Evolutionary conservation across 2,888 invertebrate genomes (phyloP), one percentile per base, ranked within the genome.

Genomic region (Drosophila crucigera): DNA sequence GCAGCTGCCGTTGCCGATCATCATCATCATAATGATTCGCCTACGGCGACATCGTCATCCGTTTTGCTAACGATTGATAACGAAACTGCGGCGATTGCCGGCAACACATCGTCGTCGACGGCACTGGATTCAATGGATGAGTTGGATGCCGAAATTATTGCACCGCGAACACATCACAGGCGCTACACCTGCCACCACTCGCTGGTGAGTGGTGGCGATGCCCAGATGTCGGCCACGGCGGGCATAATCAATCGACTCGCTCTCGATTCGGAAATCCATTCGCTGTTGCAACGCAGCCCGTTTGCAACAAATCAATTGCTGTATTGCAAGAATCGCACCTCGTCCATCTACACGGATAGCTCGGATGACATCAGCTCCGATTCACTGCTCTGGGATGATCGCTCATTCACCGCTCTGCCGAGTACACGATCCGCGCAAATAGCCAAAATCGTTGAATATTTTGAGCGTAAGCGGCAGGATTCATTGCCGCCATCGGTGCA

Each of bases 321-420:
- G 49, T 94, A 94, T 69, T 94, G 95, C 67, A 95, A 95, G 89
- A 95, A 96, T 92, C 95, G 96, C 74, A 96, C 97, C 47, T 96
- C 96, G 64, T 97, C 97, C 80, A 97, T 97, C 67, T 97, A 97
- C 94, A 97, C 97, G 2, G 97, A 97, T 93, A 97, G 97, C 91
- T 97, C 96, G 52, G 97, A 97, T 92, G 97, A 97, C 93, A 96
- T 97, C 61, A 97, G 97, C 69, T 96, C 96, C 1, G 97, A 97
- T 92, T 95, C 95, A 19, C 92, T 96, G 89, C 95, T 95, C 90
- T 95, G 95, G 95, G 96, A 96, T 89, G 96, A 96, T 76, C 94
- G 95, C 28, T 95, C 95, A 52, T 94, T 95, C 33, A 94, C 94
- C 62, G 94, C 94, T 37, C 85, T 94, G 70, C 94, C 93, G 53